Evolutionary conservation across 2,888 invertebrate genomes (phyloP), one percentile per base, ranked within the genome.

Genomic region (Archips crataeganus): DNA sequence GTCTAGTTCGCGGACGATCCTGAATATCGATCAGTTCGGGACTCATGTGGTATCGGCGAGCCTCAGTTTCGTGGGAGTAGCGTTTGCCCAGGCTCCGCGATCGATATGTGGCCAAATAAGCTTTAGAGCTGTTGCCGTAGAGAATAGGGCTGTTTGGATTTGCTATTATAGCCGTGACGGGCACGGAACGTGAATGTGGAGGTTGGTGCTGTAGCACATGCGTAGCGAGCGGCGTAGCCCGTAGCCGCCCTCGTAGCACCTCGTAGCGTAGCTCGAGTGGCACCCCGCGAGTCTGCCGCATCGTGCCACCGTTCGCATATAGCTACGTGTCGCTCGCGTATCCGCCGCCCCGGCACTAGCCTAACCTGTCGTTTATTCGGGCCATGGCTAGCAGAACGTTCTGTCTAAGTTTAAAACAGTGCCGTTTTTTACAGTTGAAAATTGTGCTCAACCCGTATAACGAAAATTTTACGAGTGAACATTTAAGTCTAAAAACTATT

Each of bases 181-280:
- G 57, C 57, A n/a, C 72, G 61, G 45, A 23, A 68, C 71, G 42
- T 59, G 67, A 71, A 34, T 36, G 59, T 13, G 32, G 59, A 42
- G 71, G 75, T 71, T 71, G 75, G 68, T 70, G 54, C 66, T 10
- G 73, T 66, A 73, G 66, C 62, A 51, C 47, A 36, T 57, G 57
- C 62, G 70, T 67, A 70, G 66, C 65, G 51, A n/a, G 71, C 75
- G 62, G 75, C 76, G 80, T 76, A 79, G 79, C 80, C 77, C 80
- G 82, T 80, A 82, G 80, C 81, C 79, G 80, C 78, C 65, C 66
- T 45, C 72, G 67, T 72, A 72, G 72, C 67, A 64, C 49, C 49
- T 13, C 57, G 70, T 69, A 65, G 57, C 73, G 75, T 66, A 75
- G 72, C 66, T 39, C 32, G 34, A 61, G 34, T 8, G 42, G 45